Conservation (phyloP, 2,113 vertebrate genomes). For the Nesogale talazaci region DNA sequence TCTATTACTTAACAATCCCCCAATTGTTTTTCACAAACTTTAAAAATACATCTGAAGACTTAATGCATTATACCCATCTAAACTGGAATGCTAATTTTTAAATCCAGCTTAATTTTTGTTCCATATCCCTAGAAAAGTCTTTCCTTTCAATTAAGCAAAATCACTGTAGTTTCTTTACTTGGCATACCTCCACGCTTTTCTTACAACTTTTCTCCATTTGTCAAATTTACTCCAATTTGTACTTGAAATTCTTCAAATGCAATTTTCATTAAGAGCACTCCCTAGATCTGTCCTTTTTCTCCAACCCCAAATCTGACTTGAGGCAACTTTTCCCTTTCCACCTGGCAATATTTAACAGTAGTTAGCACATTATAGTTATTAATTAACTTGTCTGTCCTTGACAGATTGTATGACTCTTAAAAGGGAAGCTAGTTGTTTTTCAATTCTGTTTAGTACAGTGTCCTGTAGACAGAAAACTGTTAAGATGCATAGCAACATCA, state of each 20-base stretch:
- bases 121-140: neutral
- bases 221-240: constrained; percentile 15
- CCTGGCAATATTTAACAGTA: neutral
- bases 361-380: neutral
- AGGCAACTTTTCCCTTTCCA: neutral
- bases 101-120: constrained; percentile 7
- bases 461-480: neutral
- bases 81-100: constrained; percentile 18
- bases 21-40: neutral
- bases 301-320: neutral
- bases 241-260: neutral
- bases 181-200: neutral
- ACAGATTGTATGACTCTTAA: constrained; percentile 2
- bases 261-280: neutral
- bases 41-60: neutral
- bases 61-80: neutral
- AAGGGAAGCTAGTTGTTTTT: constrained; percentile 28
- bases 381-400: neutral
- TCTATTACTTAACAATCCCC: neutral
- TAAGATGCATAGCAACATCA: neutral
- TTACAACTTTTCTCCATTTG: neutral
- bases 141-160: constrained; percentile 1
- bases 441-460: neutral
- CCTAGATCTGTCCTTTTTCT: neutral
- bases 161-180: neutral